A percentile compares a stretch with the other conserved stretches of the same genome.
phyloP scores from a whole-genome alignment of 2,113 vertebrate species.

The Nannospalax galili region DNA sequence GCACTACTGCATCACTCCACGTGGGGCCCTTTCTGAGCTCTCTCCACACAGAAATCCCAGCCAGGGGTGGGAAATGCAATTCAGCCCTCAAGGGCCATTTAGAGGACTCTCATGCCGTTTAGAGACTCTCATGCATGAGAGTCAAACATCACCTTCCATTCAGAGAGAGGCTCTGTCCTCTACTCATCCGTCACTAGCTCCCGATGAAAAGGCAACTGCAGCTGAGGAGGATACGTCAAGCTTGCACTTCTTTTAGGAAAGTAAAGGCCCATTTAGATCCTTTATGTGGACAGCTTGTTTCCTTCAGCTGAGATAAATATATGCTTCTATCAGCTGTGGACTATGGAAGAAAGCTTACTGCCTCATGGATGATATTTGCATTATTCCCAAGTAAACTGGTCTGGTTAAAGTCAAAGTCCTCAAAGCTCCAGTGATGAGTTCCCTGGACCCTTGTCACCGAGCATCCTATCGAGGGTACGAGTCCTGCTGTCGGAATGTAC shows the following conservation, averaged over 20 bases:
- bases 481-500: background rate
- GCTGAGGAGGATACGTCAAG: background rate
- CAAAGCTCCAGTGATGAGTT: background rate
- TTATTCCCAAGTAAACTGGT: conserved; percentile 10
- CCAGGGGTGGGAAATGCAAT: background rate
- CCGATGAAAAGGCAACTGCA: conserved; percentile 49
- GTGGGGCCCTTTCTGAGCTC: background rate
- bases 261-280: background rate
- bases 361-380: background rate
- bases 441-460: fast-evolving
- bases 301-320: background rate
- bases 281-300: background rate
- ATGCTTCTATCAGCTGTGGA: background rate
- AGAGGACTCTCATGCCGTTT: no score
- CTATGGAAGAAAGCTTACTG: background rate
- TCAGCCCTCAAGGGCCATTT: background rate
- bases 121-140: background rate
- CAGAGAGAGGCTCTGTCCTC: background rate
- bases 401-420: conserved; percentile 7
- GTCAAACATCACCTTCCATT: conserved; percentile 40
- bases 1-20: background rate
- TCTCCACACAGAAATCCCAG: background rate
- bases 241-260: background rate
- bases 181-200: background rate
- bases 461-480: background rate